A percentile compares a stretch with the other conserved stretches of the same genome.
Conservation (phyloP, 2,888 invertebrate species). For the Lissocephala sabroskyi region DNA sequence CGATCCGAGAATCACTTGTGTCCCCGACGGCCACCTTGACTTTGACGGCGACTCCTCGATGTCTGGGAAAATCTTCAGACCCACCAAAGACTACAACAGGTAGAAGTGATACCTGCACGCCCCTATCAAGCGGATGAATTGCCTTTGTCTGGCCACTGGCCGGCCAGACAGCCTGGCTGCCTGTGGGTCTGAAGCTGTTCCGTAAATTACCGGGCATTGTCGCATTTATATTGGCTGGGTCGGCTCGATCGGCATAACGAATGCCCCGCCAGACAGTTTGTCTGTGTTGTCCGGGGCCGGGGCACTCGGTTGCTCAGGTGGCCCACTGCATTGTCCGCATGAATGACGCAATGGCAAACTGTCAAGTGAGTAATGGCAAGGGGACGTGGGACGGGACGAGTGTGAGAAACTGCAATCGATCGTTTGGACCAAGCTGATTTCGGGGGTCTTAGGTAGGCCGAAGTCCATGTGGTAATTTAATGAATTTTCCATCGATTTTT, state of each 20-base stretch:
- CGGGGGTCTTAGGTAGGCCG: constrained; percentile 9
- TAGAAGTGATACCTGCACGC: constrained; percentile 69
- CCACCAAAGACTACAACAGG: constrained; percentile 43
- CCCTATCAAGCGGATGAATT: constrained; percentile 68
- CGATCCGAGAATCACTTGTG: constrained; percentile 39
- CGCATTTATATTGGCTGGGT: constrained; percentile 46
- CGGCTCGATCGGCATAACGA: constrained; percentile 34
- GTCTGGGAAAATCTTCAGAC: constrained; percentile 66
- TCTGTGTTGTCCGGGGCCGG: constrained; percentile 25
- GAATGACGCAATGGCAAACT: constrained; percentile 58
- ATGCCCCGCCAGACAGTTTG: constrained; percentile 52
- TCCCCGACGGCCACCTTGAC: too few species aligned
- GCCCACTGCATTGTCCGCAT: constrained; percentile 45
- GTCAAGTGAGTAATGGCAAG: constrained; percentile 57
- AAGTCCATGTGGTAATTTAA: too few species aligned
- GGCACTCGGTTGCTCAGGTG: constrained; percentile 36
- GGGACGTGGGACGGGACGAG: constrained; percentile 33
- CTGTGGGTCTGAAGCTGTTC: too few species aligned
- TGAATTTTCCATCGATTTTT: constrained; percentile 13
- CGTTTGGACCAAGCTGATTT: constrained; percentile 1
- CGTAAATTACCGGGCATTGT: too few species aligned
- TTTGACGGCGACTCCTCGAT: constrained; percentile 40
- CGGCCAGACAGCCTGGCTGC: too few species aligned
- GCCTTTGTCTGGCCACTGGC: constrained; percentile 49
- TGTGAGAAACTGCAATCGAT: constrained; percentile 22